Percentiles rank a stretch among this genome's conserved stretches.
These are phyloP conservation scores for Neostethus bicornis DNA, from an alignment of 2,797 vertebrate species.

Conservation along the genomic window DNA sequence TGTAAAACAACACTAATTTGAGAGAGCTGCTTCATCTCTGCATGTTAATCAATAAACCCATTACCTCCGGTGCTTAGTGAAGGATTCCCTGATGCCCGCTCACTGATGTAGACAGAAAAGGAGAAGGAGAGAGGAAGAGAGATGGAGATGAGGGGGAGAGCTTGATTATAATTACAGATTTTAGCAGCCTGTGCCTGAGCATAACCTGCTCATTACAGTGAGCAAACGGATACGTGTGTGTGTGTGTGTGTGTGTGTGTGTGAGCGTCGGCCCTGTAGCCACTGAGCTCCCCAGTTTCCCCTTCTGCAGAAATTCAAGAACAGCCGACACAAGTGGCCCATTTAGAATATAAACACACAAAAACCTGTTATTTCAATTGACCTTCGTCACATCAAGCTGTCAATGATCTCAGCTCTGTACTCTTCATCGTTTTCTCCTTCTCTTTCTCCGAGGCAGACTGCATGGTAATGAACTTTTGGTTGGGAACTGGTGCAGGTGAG, in stretches of 20 bases:
- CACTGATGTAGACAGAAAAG: slow-evolving; percentile 63
- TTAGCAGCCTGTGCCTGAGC: slow-evolving; percentile 81
- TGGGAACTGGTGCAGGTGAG: slow-evolving; percentile 70
- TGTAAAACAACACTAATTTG: slow-evolving; percentile 78
- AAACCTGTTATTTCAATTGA: slow-evolving; percentile 90
- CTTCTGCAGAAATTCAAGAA: slow-evolving; percentile 65
- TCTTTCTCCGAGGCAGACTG: slow-evolving; percentile 76
- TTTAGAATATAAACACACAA: slow-evolving; percentile 85
- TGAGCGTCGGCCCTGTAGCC: slow-evolving; percentile 59
- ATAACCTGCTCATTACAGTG: slow-evolving; percentile 84
- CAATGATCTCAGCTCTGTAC: slow-evolving; percentile 85
- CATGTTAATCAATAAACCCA: slow-evolving; percentile 81
- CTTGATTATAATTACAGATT: slow-evolving; percentile 87
- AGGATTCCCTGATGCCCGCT: slow-evolving; percentile 75
- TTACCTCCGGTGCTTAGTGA: slow-evolving; percentile 76
- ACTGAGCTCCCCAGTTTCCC: slow-evolving; percentile 69
- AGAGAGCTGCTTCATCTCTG: slow-evolving; percentile 69
- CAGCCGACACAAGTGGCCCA: slow-evolving; percentile 80
- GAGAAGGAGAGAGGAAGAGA: slow-evolving; percentile 43
- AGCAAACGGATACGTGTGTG: slow-evolving; percentile 36
- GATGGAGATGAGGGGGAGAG: slow-evolving; percentile 62
- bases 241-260: slow-evolving; percentile 34
- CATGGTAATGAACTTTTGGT: slow-evolving; percentile 85
- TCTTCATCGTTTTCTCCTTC: slow-evolving; percentile 70
- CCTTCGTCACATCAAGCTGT: slow-evolving; percentile 87